Base-by-base conservation (phyloP, 2,797 vertebrate species). In the Smutsia temminckii region DNA sequence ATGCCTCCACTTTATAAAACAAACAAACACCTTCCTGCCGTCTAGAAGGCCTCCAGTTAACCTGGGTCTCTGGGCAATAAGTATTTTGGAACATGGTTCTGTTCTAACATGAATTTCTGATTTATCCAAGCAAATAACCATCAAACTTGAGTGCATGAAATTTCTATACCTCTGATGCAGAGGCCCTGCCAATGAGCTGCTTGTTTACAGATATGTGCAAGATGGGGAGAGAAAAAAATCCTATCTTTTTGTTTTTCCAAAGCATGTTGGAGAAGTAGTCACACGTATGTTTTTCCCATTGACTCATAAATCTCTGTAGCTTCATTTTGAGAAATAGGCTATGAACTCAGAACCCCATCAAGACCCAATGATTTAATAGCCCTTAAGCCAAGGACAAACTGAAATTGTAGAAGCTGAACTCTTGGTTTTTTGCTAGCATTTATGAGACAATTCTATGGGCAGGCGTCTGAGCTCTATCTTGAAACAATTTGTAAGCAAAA, bases 101-200 rank as follows among this genome's bases (percentile, higher is more conserved):
- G 94, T 96, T 95, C 92, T 96, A 97, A 97, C 91, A 96, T 10
- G 95, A 89, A 96, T 77, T 95, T 96, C 78, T 96, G 93, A 96
- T 97, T 94, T 93, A 94, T 94, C 89, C 85, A 97, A 97, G 84
- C 85, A 97, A 97, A 97, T 95, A 96, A 96, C 95, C 95, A 95
- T 79, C 69, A 69, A 49, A 96, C 72, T 85, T 74, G 77, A 96
- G 20, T 91, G 85, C 20, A 51, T 94, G 97, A 96, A 96, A 96
- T 74, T n/a, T 74, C 53, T 61, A 29, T 53, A 34, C 57, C 61
- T 40, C 78, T 96, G 90, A 97, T 93, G 96, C 95, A 96, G 94
- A 95, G 57, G 3, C 88, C 13, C 72, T 91, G 92, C 95, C 77
- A 8, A 23, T 91, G 51, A 42, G 21, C 79, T 9, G 32, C 89